These are phyloP conservation scores for Tinamus major DNA, from an alignment of 2,797 vertebrate genomes.

Conservation along the genomic window DNA sequence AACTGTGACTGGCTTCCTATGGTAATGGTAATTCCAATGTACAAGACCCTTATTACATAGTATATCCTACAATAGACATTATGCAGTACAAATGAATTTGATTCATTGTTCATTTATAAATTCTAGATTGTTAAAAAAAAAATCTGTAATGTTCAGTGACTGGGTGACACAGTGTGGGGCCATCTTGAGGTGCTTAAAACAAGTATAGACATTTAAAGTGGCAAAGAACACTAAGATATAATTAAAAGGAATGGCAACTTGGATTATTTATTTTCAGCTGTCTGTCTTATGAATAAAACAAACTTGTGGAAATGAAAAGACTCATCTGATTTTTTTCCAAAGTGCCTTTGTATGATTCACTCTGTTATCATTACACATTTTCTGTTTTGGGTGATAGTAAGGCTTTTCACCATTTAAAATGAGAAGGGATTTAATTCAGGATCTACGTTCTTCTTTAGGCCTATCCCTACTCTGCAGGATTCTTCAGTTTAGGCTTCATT, in stretches of 20 bases:
- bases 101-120: not conserved
- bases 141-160: not conserved
- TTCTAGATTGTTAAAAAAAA: not conserved
- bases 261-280: not conserved
- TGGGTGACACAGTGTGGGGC: not conserved
- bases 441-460: not conserved
- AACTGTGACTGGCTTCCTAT: not conserved
- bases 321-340: not conserved
- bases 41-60: not conserved
- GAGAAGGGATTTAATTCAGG: not conserved
- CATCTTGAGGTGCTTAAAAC: not conserved
- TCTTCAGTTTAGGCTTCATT: not conserved
- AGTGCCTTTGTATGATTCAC: not conserved
- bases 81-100: not conserved
- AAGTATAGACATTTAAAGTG: not conserved
- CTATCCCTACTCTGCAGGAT: not conserved
- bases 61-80: not conserved
- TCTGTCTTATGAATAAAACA: not conserved
- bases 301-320: not conserved
- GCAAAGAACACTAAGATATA: not conserved
- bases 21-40: not conserved
- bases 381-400: not conserved
- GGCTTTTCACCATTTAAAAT: not conserved
- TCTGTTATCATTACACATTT: not conserved
- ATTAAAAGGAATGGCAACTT: not conserved